Evolutionary conservation across 2,113 vertebrate genomes (phyloP).

Genomic region (Platichthys flesus): DNA sequence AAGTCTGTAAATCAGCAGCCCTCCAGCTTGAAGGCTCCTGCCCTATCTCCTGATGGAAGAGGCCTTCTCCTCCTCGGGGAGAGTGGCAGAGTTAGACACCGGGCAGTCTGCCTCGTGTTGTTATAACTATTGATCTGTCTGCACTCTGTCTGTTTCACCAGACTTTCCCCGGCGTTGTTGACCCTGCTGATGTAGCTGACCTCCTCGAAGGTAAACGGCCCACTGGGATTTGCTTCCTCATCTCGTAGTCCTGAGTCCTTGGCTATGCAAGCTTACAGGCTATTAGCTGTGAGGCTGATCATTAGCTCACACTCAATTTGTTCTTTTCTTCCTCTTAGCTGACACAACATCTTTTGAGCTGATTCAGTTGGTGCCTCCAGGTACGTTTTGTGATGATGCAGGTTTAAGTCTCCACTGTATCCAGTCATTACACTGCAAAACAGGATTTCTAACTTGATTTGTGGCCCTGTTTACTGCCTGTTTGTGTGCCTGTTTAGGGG

Average conservation of each 20-base stretch:
- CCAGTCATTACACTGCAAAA: constrained; percentile 48
- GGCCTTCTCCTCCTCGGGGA: constrained; percentile 7
- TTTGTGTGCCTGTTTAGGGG: constrained; percentile 77
- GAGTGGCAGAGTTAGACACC: constrained; percentile 20
- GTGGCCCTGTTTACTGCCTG: constrained; percentile 12
- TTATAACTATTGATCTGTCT: constrained; percentile 63
- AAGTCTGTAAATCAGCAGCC: not conserved
- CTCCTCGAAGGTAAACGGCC: constrained; percentile 88
- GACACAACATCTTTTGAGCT: constrained; percentile 92
- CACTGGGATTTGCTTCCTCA: constrained; percentile 59
- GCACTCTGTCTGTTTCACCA: constrained; percentile 70
- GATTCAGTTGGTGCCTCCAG: constrained; percentile 93
- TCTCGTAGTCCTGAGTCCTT: constrained; percentile 58
- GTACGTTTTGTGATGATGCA: constrained; percentile 81
- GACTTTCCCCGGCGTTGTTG: constrained; percentile 87
- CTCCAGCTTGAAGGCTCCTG: constrained; percentile 28
- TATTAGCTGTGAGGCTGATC: constrained; percentile 66
- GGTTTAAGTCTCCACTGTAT: constrained; percentile 37
- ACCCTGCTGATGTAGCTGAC: constrained; percentile 91
- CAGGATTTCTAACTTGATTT: constrained; percentile 31
- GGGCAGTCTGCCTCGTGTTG: constrained; percentile 44
- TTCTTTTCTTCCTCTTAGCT: constrained; percentile 83
- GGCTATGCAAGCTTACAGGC: constrained; percentile 59
- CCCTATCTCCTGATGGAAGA: constrained; percentile 18
- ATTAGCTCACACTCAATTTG: constrained; percentile 65